These are phyloP conservation scores for Bettongia penicillata DNA, from an alignment of 2,113 vertebrate genomes.

Conservation along the genomic window DNA sequence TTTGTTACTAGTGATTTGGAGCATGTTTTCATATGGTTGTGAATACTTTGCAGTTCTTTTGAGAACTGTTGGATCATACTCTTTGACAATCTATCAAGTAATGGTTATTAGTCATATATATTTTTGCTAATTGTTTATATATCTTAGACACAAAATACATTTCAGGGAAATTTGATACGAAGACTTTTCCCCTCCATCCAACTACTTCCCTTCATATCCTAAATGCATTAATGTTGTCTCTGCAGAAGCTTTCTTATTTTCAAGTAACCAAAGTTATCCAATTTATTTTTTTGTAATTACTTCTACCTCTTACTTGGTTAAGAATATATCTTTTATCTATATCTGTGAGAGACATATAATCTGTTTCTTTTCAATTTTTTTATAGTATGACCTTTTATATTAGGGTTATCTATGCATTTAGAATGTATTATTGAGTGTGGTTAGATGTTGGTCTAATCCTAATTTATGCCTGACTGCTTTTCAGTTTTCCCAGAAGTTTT, in stretches of 20 bases:
- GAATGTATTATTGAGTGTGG: neutral
- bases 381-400: neutral
- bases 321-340: neutral
- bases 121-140: neutral
- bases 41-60: neutral
- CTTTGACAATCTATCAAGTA: neutral
- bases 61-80: neutral
- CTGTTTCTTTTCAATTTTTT: neutral
- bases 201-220: neutral
- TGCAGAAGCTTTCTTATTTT: neutral
- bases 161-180: no score
- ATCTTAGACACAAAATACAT: neutral
- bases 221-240: neutral
- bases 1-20: neutral
- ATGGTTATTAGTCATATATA: neutral
- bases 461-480: neutral
- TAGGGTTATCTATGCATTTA: neutral
- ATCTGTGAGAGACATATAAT: neutral
- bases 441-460: neutral
- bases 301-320: neutral
- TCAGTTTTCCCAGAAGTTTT: neutral
- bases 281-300: neutral
- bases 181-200: neutral
- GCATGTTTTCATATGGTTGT: neutral
- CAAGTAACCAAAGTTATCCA: neutral